Evolutionary conservation across 2,797 vertebrate species (phyloP), one percentile per base, ranked within the genome.

Genomic region (Spea hammondii): DNA sequence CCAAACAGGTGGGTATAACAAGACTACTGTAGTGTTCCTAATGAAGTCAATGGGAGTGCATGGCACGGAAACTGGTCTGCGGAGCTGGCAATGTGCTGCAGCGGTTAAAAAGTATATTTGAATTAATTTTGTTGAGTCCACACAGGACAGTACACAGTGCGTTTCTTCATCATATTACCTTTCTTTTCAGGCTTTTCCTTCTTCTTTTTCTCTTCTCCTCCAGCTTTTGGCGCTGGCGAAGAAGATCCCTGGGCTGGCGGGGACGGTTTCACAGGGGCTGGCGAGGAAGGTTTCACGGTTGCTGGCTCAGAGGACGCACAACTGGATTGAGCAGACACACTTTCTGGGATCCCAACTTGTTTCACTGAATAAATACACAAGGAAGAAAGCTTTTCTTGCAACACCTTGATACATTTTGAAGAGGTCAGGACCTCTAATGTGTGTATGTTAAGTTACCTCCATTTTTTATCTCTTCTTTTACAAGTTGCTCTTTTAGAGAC

Each of bases 121-220:
- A 17, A 17, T 17, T 17, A 17, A 17, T 17, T 17, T 17, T 17
- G 17, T 17, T 17, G 17, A 17, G 17, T 17, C 17, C 17, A 17
- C 17, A 17, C 17, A 17, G 17, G 17, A 17, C 17, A 17, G 17
- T 17, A 32, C 1, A 32, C 32, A 32, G 32, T 32, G 1, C 32
- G 2, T 32, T 32, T 32, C 32, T 12, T 45, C 51, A 44, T 32
- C 32, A 32, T 6, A 53, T 17, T 92, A 98, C 97, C 97, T 95
- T 96, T 98, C 84, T 97, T 97, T 88, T 96, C 97, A 54, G 85
- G 82, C 88, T 96, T 99, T 79, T 92, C 91, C 50, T 92, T 92
- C 82, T 94, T 94, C 87, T 95, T 96, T 81, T 94, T 95, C 78
- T 91, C 87, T 87, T 95, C 94, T 8, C 77, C 86, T 78, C 86